phyloP scores from a whole-genome alignment of 2,888 invertebrate genomes.

The Odontocerum albicorne region DNA sequence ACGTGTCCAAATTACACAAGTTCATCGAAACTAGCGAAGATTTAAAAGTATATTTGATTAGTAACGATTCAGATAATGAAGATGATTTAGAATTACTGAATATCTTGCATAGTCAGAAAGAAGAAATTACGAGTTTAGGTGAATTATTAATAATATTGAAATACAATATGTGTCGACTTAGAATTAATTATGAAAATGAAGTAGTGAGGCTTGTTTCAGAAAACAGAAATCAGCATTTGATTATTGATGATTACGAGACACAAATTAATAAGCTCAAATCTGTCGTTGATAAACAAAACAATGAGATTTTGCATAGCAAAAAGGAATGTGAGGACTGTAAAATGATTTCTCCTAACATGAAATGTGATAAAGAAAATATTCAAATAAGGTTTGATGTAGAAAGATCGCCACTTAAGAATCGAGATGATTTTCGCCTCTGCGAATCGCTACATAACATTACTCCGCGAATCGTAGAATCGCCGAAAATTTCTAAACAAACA shows the following conservation, averaged over 20 bases:
- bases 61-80: neutral
- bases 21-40: neutral
- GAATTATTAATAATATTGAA: neutral
- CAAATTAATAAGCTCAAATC: constrained; percentile 4
- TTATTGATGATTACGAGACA: neutral
- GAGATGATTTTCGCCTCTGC: neutral
- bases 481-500: neutral
- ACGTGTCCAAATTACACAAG: too few relatives aligned
- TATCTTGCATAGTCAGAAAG: constrained; percentile 6
- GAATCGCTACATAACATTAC: neutral
- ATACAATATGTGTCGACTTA: neutral
- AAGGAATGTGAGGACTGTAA: too few relatives aligned
- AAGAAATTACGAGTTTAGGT: neutral
- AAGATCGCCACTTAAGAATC: neutral
- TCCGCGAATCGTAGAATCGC: neutral
- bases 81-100: too few relatives aligned
- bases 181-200: neutral
- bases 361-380: constrained; percentile 13
- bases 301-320: neutral
- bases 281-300: constrained; percentile 11
- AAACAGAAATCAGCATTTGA: neutral
- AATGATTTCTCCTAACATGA: too few relatives aligned
- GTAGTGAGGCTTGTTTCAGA: too few relatives aligned
- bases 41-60: neutral
- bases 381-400: neutral